Evolutionary conservation across 2,888 invertebrate species (phyloP).

Genomic region (Macrosiphum euphorbiae): DNA sequence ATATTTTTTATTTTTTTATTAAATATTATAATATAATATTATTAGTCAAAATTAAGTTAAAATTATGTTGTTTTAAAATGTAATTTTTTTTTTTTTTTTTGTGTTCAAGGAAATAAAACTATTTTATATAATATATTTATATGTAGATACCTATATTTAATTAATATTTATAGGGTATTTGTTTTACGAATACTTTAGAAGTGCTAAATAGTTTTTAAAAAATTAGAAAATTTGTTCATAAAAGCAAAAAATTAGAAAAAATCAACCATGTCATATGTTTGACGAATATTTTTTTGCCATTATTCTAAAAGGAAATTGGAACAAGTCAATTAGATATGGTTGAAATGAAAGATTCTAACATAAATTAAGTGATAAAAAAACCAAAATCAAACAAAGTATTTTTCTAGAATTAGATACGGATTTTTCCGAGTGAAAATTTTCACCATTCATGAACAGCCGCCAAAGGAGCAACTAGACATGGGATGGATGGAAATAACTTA

Average conservation of each 20-base stretch:
- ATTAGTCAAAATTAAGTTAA: neutral
- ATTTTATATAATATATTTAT: neutral
- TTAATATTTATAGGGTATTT: neutral
- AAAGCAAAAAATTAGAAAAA: constrained; percentile 12
- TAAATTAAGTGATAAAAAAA: constrained; percentile 31
- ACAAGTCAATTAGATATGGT: constrained; percentile 59
- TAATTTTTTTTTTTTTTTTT: neutral
- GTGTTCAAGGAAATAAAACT: neutral
- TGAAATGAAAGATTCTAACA: constrained; percentile 37
- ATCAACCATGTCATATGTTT: constrained; percentile 30
- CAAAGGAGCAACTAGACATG: constrained; percentile 41
- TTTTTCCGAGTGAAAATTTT: constrained; percentile 62
- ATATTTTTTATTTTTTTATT: constrained; percentile 3
- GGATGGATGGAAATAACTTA: constrained; percentile 31
- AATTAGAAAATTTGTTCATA: neutral
- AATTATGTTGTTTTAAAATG: neutral
- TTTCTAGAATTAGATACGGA: constrained; percentile 63
- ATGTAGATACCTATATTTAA: neutral
- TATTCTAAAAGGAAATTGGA: constrained; percentile 51
- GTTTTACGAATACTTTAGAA: neutral
- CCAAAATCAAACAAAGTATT: constrained; percentile 53
- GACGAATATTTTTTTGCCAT: constrained; percentile 49
- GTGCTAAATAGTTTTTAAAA: neutral
- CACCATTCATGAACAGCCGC: constrained; percentile 54
- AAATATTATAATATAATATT: neutral